Evolutionary conservation across 1,140 invertebrate species (phyloP).

Genomic region (Drosophila carrolli): DNA sequence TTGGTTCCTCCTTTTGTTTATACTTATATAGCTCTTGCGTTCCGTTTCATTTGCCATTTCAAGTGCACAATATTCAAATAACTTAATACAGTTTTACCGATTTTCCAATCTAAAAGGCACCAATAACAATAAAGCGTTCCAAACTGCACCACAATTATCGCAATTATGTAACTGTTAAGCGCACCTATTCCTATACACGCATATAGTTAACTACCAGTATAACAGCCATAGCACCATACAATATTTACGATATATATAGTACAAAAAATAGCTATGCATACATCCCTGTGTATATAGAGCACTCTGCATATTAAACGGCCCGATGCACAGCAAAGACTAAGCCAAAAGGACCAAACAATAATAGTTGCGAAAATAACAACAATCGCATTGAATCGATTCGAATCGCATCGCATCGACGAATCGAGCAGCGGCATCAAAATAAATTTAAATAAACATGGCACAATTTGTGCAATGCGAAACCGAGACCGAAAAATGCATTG

Average conservation of each 20-base stretch:
- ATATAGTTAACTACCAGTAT: constrained; percentile 44
- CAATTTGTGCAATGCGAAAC: constrained; percentile 35
- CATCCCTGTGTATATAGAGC: constrained; percentile 52
- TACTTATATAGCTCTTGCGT: not conserved
- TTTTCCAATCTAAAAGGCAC: constrained; percentile 46
- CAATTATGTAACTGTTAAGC: constrained; percentile 57
- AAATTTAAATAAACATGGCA: constrained; percentile 50
- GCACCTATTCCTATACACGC: constrained; percentile 36
- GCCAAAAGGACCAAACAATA: constrained; percentile 41
- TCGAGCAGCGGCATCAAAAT: constrained; percentile 36
- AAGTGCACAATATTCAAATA: constrained; percentile 57
- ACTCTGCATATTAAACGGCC: constrained; percentile 74
- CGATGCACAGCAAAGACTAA: constrained; percentile 52
- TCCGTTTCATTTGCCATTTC: constrained; percentile 50
- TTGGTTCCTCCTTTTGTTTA: not conserved
- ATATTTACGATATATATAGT: constrained; percentile 38
- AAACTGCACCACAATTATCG: constrained; percentile 60
- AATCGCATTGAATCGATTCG: constrained; percentile 10
- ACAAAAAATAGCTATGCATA: constrained; percentile 11
- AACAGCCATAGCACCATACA: constrained; percentile 42
- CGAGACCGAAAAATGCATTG: constrained; percentile 36
- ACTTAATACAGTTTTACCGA: constrained; percentile 45
- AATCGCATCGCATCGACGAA: constrained; percentile 17
- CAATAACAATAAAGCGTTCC: constrained; percentile 42
- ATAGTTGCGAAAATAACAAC: constrained; percentile 27